These are phyloP conservation scores for Palythoa caribaeorum DNA, from an alignment of 92 coral and sea anemone species.

Conservation along the genomic window DNA sequence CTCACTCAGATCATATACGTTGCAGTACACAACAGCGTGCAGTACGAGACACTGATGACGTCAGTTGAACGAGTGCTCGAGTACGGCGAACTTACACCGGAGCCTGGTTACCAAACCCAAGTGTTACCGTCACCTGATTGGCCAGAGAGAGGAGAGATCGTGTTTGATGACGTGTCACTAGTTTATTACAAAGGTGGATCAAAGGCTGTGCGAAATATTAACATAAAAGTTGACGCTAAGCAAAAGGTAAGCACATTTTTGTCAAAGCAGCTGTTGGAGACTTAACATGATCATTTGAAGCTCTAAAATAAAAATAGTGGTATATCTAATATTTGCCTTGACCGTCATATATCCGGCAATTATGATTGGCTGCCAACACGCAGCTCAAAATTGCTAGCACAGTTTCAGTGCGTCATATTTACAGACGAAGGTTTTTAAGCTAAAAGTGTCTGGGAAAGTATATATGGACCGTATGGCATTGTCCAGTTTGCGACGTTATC, in stretches of 20 bases:
- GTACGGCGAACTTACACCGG: constrained; percentile 27
- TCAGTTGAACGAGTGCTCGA: constrained; percentile 42
- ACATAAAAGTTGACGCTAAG: constrained; percentile 21
- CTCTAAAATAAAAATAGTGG: not conserved
- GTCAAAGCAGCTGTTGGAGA: not conserved
- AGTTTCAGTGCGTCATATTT: too few species aligned
- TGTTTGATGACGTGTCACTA: constrained; percentile 24
- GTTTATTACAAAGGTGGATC: constrained; percentile 44
- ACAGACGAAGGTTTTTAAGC: too few species aligned
- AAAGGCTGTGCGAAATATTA: constrained; percentile 10
- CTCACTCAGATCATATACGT: constrained; percentile 45
- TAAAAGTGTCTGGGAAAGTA: too few species aligned
- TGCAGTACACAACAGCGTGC: constrained; percentile 44
- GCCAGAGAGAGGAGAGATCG: constrained; percentile 28
- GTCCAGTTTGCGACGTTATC: too few species aligned
- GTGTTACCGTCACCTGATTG: constrained; percentile 9
- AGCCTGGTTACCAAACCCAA: constrained; percentile 37
- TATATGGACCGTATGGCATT: too few species aligned
- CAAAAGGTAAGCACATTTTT: constrained; percentile 13
- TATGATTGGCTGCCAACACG: too few species aligned
- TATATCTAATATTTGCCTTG: too few species aligned
- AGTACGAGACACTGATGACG: constrained; percentile 45
- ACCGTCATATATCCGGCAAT: too few species aligned
- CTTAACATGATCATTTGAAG: not conserved
- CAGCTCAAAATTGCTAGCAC: too few species aligned